Percentiles rank a stretch among this genome's conserved stretches.
Conservation (phyloP, 92 coral and sea anemone species). For the Anthopleura xanthogrammica region DNA sequence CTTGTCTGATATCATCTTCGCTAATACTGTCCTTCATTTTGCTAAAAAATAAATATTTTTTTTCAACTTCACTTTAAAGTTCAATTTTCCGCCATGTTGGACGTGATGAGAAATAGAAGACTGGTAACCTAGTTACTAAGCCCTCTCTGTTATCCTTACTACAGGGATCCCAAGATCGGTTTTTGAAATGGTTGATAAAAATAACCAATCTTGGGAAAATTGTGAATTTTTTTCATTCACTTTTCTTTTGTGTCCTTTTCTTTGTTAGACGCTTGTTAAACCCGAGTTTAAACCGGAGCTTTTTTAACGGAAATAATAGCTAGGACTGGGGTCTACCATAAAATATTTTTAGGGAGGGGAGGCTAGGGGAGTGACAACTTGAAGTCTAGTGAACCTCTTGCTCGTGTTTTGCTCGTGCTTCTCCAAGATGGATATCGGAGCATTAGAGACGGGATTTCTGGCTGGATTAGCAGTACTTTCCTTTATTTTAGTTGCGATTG, state of each 20-base stretch:
- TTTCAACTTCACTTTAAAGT: background rate
- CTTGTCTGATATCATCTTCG: constrained; percentile 28
- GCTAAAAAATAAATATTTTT: background rate
- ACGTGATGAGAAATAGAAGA: constrained; percentile 6
- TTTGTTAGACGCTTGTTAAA: no score
- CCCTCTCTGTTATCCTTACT: background rate
- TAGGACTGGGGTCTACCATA: background rate
- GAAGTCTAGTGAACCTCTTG: no score
- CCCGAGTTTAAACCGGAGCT: no score
- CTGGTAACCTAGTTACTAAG: constrained; percentile 30
- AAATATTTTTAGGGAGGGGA: constrained; percentile 26
- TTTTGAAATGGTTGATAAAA: no score
- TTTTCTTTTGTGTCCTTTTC: no score
- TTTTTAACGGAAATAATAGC: no score
- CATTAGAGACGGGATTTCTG: background rate
- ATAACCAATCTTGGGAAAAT: no score
- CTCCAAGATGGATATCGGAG: background rate
- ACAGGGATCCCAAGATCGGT: background rate
- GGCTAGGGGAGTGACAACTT: background rate
- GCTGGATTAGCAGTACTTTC: constrained; percentile 15
- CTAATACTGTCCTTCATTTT: constrained; percentile 37
- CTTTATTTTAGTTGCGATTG: constrained; percentile 35
- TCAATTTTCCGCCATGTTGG: constrained; percentile 50
- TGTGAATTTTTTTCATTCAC: no score
- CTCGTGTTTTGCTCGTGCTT: background rate